Base-by-base conservation (phyloP, 2,797 vertebrate species). In the Erethizon dorsatum region DNA sequence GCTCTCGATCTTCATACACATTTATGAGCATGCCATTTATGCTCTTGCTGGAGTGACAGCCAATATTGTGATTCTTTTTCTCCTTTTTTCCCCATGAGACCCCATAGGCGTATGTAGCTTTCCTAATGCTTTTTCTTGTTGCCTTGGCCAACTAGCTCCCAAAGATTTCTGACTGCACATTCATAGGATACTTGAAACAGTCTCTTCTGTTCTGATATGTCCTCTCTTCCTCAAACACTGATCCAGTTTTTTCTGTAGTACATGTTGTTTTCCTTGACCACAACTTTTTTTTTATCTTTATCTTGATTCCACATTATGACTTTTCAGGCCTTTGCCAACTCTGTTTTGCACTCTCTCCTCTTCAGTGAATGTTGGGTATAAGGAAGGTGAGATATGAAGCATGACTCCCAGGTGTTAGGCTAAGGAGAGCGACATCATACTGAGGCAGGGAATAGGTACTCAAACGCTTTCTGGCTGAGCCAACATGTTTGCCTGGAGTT, bases 21-120 rank as follows among this genome's bases (percentile, higher is more conserved):
- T 92, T 95, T 67, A 83, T 87, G 37, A 96, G 24, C 28, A 94
- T 83, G 63, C 56, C 57, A 65, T 87, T 90, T 93, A 83, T 90
- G 15, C 47, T 79, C 18, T 90, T 50, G 67, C 47, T 33, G 5
- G 90, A 92, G 17, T 84, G 41, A 90, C 9, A n/a, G 37, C 24
- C 45, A 93, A 71, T 45, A 78, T 9, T 86, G 50, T 79, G 24
- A 67, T 61, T 91, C 5, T n/a, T 61, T 94, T 95, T 95, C 33
- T 22, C 94, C 31, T 31, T 86, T 82, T 33, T 63, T 41, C 47
- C 18, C 59, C 57, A 69, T 75, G 37, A 95, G 31, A 67, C 75
- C 33, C 61, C 31, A 88, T 61, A 33, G 20, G 67, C 31, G 56
- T 85, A 61, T 33, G n/a, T 28, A 82, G 65, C 26, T 69, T 89